phyloP scores from a whole-genome alignment of 2,113 vertebrate species.

The Neolamprologus falcicula region DNA sequence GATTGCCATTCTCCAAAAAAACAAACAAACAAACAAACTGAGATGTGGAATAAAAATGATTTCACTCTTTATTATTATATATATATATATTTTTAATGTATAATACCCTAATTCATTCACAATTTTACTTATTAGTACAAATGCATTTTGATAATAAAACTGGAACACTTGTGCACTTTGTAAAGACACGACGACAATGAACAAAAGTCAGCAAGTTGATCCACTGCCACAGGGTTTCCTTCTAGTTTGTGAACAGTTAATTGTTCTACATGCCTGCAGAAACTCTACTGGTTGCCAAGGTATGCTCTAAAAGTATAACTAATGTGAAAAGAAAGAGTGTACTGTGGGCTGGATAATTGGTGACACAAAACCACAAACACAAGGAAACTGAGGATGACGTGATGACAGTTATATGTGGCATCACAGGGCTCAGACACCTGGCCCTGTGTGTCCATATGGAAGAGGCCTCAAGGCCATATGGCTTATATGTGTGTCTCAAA shows the following conservation, averaged over 20 bases:
- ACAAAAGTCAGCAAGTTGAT: background rate
- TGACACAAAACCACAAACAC: background rate
- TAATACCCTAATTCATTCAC: background rate
- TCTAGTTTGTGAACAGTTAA: background rate
- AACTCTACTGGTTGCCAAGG: background rate
- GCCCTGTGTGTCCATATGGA: constrained; percentile 28
- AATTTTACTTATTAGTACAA: background rate
- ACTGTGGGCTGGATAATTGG: background rate
- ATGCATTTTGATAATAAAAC: background rate
- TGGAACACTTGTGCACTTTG: background rate
- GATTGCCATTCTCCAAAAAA: background rate
- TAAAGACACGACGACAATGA: background rate
- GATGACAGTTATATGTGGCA: constrained; percentile 24
- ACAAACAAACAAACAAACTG: background rate
- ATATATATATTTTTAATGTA: too few relatives aligned
- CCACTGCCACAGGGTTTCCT: background rate
- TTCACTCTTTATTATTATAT: background rate
- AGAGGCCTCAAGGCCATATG: constrained; percentile 35
- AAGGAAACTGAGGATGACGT: background rate
- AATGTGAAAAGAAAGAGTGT: background rate
- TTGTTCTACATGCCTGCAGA: background rate
- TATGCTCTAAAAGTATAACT: background rate
- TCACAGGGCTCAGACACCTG: constrained; percentile 29
- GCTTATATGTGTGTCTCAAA: constrained; percentile 5
- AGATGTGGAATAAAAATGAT: background rate